These are phyloP conservation scores for Triplophysa siluroides DNA, from an alignment of 2,113 vertebrate genomes.

Conservation along the genomic window DNA sequence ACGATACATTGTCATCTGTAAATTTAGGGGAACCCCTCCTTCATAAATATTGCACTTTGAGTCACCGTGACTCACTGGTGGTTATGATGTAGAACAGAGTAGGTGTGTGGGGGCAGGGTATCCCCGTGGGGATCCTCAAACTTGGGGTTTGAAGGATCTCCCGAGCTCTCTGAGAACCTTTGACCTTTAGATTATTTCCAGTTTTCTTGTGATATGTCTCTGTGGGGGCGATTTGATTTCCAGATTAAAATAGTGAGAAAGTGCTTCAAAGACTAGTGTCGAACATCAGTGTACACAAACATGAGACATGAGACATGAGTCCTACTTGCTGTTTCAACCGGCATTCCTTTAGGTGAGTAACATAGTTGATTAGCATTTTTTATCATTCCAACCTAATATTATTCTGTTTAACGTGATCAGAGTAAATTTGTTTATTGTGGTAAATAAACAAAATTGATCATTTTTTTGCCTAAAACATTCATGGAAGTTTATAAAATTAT, in stretches of 20 bases:
- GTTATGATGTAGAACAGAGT: constrained; percentile 53
- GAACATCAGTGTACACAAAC: neutral
- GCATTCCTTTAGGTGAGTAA: neutral
- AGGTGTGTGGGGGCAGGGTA: constrained; percentile 64
- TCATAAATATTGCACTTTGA: constrained; percentile 46
- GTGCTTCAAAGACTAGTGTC: neutral
- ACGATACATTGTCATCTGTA: constrained; percentile 31
- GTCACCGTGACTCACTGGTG: constrained; percentile 52
- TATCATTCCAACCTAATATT: neutral
- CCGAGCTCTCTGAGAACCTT: constrained; percentile 51
- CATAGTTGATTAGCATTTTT: neutral
- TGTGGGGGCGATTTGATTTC: constrained; percentile 42
- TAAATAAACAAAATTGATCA: too few species aligned
- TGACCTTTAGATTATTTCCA: constrained; percentile 54
- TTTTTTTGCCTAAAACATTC: too few species aligned
- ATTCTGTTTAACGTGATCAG: neutral
- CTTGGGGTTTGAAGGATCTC: constrained; percentile 70
- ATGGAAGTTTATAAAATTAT: too few species aligned
- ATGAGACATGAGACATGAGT: neutral
- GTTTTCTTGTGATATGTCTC: constrained; percentile 39
- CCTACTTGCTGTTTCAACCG: neutral
- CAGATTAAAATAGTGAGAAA: constrained; percentile 26
- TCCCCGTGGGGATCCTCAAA: constrained; percentile 65
- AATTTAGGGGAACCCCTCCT: constrained; percentile 59
- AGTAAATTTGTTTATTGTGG: too few species aligned